A percentile compares a stretch with the other conserved stretches of the same genome.
Conservation (phyloP, 1,140 invertebrate genomes). For the Sminthurinus signatus region DNA sequence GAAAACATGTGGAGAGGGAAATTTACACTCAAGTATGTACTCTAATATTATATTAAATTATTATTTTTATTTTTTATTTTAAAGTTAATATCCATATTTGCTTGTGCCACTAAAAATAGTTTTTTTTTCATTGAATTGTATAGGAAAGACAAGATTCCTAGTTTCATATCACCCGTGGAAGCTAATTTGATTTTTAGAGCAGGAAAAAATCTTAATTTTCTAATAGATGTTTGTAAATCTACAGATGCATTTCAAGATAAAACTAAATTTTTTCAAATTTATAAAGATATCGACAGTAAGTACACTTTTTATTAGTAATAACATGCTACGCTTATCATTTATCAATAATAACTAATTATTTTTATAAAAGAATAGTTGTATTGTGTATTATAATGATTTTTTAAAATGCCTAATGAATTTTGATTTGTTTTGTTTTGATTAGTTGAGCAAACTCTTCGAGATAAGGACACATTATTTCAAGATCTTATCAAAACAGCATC, state of each 20-base stretch:
- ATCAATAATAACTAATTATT: no score
- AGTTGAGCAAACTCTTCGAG: constrained; percentile 4
- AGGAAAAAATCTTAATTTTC: constrained; percentile 14
- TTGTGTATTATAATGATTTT: neutral
- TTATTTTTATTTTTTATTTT: no score
- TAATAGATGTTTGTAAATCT: neutral
- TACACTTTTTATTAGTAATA: neutral
- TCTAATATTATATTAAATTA: no score
- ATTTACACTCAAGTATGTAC: constrained; percentile 7
- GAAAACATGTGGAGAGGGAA: constrained; percentile 13
- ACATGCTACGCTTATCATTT: neutral
- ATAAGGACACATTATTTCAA: neutral
- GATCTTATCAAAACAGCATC: neutral
- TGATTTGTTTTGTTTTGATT: neutral
- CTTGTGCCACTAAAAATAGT: no score
- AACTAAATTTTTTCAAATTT: neutral
- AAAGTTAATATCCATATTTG: no score
- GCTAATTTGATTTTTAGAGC: constrained; percentile 2
- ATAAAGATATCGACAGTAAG: constrained; percentile 8
- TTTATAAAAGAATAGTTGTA: no score
- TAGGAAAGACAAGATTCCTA: neutral
- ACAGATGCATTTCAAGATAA: neutral
- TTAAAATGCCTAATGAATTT: neutral
- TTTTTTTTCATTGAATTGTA: neutral
- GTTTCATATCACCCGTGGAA: neutral